Percentiles rank a stretch among this genome's conserved stretches.
phyloP scores from a whole-genome alignment of 2,888 invertebrate species.

The Thecocarcelia acutangulata region DNA sequence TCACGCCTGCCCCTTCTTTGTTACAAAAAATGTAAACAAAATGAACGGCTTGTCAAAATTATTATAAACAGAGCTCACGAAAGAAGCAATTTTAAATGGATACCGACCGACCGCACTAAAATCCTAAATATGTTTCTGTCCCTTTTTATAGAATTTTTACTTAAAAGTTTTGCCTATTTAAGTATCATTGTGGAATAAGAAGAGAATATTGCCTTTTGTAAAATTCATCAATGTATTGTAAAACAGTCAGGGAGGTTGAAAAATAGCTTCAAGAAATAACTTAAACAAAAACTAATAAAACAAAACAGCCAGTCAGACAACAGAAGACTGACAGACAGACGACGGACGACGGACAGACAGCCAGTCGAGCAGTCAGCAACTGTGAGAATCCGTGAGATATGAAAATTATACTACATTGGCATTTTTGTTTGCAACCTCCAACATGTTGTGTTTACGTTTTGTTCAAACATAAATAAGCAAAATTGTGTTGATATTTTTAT shows the following conservation, averaged over 20 bases:
- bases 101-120: conserved; percentile 30
- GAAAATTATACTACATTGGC: conserved; percentile 46
- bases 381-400: conserved; percentile 1
- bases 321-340: background rate
- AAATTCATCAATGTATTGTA: background rate
- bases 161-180: background rate
- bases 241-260: conserved; percentile 2
- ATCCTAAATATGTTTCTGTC: background rate
- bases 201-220: too few relatives aligned
- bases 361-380: background rate
- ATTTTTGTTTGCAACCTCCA: conserved; percentile 59
- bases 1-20: background rate
- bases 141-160: background rate
- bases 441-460: conserved; percentile 73
- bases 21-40: conserved; percentile 44
- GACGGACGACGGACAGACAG: background rate
- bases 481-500: conserved; percentile 36
- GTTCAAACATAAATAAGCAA: conserved; percentile 69
- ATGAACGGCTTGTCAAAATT: conserved; percentile 39
- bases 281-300: conserved; percentile 21
- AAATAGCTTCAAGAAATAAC: conserved; percentile 14
- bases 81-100: conserved; percentile 15
- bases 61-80: conserved; percentile 40
- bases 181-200: background rate
- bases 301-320: background rate